Conservation (phyloP, 2,888 invertebrate species). For the Uropetala carovei region DNA sequence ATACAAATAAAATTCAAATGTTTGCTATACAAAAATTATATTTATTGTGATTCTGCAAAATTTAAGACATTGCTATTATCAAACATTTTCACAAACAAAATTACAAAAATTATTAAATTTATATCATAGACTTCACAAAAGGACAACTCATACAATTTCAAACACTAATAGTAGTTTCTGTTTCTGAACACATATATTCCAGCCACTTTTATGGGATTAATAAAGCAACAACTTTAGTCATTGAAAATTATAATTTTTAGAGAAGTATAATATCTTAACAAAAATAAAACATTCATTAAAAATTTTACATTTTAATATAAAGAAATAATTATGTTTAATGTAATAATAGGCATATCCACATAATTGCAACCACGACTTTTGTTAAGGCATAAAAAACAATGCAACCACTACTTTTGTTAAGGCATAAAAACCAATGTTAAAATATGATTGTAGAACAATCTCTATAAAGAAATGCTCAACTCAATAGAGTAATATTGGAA, state of each 20-base stretch:
- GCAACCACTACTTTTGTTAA: neutral
- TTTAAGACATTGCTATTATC: constrained; percentile 55
- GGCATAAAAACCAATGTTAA: too few relatives aligned
- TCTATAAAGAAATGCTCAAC: neutral
- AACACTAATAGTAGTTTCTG: constrained; percentile 27
- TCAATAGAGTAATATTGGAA: neutral
- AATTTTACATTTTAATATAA: constrained; percentile 19
- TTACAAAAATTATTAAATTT: constrained; percentile 38
- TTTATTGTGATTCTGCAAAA: constrained; percentile 61
- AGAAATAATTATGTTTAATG: neutral
- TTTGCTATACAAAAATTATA: constrained; percentile 59
- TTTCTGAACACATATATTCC: constrained; percentile 26
- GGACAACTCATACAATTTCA: constrained; percentile 40
- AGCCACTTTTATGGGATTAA: constrained; percentile 33
- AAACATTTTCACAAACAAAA: constrained; percentile 53
- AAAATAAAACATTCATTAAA: constrained; percentile 33
- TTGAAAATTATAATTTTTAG: neutral
- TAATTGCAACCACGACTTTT: neutral
- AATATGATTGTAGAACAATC: neutral
- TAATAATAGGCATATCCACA: constrained; percentile 20
- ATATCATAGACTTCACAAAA: constrained; percentile 28
- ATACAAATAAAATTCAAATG: neutral
- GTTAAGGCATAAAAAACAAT: neutral
- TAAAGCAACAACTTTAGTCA: constrained; percentile 16
- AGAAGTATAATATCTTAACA: neutral